phyloP scores from a whole-genome alignment of 1,140 invertebrate genomes.

The Drosophila arizonae region DNA sequence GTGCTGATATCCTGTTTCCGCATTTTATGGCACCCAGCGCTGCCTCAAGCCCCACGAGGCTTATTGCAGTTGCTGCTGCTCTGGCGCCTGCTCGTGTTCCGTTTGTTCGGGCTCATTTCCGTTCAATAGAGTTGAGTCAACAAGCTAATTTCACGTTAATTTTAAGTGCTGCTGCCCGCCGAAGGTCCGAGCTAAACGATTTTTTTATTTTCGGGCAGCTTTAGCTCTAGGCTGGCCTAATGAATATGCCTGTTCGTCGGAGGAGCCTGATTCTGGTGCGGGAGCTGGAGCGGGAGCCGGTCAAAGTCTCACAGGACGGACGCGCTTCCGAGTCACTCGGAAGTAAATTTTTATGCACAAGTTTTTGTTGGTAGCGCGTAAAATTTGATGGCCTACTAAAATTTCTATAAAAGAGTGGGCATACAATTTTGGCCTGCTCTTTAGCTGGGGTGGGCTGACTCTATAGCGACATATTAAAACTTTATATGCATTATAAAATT shows the following conservation, averaged over 20 bases:
- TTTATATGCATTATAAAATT: slow-evolving; percentile 80
- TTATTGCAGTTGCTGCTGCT: slow-evolving; percentile 2
- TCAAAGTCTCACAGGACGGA: background rate
- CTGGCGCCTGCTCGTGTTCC: slow-evolving; percentile 21
- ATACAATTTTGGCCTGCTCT: slow-evolving; percentile 44
- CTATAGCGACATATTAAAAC: slow-evolving; percentile 63
- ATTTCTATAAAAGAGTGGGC: slow-evolving; percentile 74
- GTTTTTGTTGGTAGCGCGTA: slow-evolving; percentile 67
- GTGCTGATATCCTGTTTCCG: slow-evolving; percentile 56
- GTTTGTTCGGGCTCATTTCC: slow-evolving; percentile 54
- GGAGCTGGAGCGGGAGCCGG: too few species aligned
- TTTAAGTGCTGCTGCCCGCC: slow-evolving; percentile 44
- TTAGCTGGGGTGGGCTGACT: background rate
- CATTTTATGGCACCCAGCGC: slow-evolving; percentile 20
- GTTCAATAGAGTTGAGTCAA: slow-evolving; percentile 51
- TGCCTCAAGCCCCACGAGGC: too few species aligned
- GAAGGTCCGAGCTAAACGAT: slow-evolving; percentile 21
- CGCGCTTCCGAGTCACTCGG: background rate
- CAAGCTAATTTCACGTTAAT: slow-evolving; percentile 56
- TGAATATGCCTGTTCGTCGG: slow-evolving; percentile 36
- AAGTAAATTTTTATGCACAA: slow-evolving; percentile 73
- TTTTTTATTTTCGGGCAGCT: slow-evolving; percentile 12
- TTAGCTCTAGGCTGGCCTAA: slow-evolving; percentile 27
- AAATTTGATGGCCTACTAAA: slow-evolving; percentile 78
- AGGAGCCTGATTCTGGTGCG: background rate